Conservation (phyloP, 2,797 vertebrate genomes). For the Prionace glauca region DNA sequence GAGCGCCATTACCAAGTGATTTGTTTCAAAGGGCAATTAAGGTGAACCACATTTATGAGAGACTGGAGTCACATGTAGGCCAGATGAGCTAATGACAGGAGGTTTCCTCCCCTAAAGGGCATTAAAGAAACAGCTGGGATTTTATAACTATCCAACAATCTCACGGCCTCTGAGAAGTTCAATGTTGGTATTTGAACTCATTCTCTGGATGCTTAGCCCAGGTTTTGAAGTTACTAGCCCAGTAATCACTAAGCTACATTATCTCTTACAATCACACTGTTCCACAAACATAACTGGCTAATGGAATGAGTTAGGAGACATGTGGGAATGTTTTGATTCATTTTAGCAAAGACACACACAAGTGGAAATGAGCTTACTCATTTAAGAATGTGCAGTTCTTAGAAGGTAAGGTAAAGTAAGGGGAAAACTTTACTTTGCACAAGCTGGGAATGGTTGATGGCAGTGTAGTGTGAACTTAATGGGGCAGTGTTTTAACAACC, state of each 20-base stretch:
- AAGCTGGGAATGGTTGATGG: not conserved
- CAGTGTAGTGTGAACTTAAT: not conserved
- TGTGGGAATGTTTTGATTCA: not conserved
- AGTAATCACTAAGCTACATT: not conserved
- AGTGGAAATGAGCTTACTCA: not conserved
- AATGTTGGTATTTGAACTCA: not conserved
- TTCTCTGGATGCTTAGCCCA: not conserved
- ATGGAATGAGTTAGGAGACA: not conserved
- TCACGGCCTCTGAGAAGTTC: not conserved
- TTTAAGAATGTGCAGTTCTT: not conserved
- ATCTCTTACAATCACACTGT: not conserved
- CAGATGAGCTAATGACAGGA: not conserved
- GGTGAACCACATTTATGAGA: not conserved
- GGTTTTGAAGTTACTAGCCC: not conserved
- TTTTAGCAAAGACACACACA: not conserved
- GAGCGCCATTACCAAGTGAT: not conserved
- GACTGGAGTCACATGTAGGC: not conserved
- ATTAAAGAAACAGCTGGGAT: not conserved
- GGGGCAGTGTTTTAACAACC: not conserved
- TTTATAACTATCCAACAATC: too few species aligned
- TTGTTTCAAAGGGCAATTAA: not conserved
- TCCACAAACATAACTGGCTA: not conserved
- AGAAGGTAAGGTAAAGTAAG: not conserved
- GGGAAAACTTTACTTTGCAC: not conserved
- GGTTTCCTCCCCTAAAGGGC: not conserved